Evolutionary conservation across 2,888 invertebrate genomes (phyloP), one percentile per base, ranked within the genome.

Genomic region (Drosophila diplacantha): DNA sequence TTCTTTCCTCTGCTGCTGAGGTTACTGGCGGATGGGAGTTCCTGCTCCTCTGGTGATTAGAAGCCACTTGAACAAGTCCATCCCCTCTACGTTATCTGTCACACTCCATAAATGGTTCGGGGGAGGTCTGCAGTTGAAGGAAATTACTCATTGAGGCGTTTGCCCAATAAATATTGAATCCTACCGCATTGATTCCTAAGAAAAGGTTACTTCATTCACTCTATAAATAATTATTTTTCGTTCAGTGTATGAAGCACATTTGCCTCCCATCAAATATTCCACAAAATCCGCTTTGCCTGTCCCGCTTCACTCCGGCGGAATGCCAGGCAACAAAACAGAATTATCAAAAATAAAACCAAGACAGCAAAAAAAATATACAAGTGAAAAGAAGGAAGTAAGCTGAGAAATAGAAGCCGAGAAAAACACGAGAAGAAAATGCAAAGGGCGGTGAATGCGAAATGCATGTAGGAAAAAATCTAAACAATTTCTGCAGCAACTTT

Each of bases 221-320:
- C n/a, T 35, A 8, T 4, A 16, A 35, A n/a, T 26, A 26, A 20
- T 3, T 12, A 2, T 14, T 16, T 39, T 41, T 41, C 24, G 8
- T 24, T 24, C 41, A 41, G 47, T 56, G 56, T 29, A 49, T 31
- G 43, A 44, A 62, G 53, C 69, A 80, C 73, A 73, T 68, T 75
- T 64, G 37, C 38, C 34, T 60, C 50, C 62, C 74, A 81, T 78
- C 67, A 76, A 76, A 76, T 74, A 78, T 81, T 76, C 80, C 62
- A 69, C 64, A 55, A 62, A 79, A 79, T 79, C 65, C 71, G 74
- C 67, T 74, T 74, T 67, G 46, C 41, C 18, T 39, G 37, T 29
- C 22, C 31, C 24, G 24, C 24, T 24, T 6, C 60, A 49, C 54
- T 64, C 46, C 63, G 64, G 70, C 63, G 64, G 70, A 75, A 81